Evolutionary conservation across 2,113 vertebrate species (phyloP), one percentile per base, ranked within the genome.

Genomic region (Solenodon paradoxus): DNA sequence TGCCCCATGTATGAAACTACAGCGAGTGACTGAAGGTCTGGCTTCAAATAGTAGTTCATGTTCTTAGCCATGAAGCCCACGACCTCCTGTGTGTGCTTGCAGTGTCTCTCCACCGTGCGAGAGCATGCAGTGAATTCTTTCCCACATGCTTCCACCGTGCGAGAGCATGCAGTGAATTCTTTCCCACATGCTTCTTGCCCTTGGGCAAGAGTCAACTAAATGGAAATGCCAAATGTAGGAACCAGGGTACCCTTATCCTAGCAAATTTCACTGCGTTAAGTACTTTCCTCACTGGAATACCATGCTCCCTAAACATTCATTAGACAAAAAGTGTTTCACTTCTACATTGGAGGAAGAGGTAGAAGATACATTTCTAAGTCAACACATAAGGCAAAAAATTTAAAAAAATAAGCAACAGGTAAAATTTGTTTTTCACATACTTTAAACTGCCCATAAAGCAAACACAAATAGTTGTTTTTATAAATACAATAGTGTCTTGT

Each of bases 71-170:
- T 17, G 1, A 8, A 11, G 24, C 0, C 2, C 2, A 8, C n/a
- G 1, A 7, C 11, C 12, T 20, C 13, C 16, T 4, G 2, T 9
- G 2, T 2, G 9, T 40, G 9, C 4, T 22, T 24, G 1, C 20
- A 2, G 4, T 0, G 22, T 9, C 10, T 0, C 81, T 2, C 3
- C 12, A 3, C 16, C 20, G 0, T 1, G 26, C 28, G 42, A 28
- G 6, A 32, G 24, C 24, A 11, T 17, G 20, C 3, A 28, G n/a
- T 17, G 17, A 45, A 2, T 10, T 9, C 17, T 49, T 15, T 35
- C 19, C 35, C 3, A 5, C 20, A 3, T 1, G 30, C 24, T 5
- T 32, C 1, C 1, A 24, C 16, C 20, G 0, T 1, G 26, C 28
- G 42, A 28, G 6, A 32, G 24, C 24, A 11, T 17, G 20, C 3